A percentile compares a stretch with the other conserved stretches of the same genome.
phyloP scores from a whole-genome alignment of 2,797 vertebrate genomes.

The Poeciliopsis infans region DNA sequence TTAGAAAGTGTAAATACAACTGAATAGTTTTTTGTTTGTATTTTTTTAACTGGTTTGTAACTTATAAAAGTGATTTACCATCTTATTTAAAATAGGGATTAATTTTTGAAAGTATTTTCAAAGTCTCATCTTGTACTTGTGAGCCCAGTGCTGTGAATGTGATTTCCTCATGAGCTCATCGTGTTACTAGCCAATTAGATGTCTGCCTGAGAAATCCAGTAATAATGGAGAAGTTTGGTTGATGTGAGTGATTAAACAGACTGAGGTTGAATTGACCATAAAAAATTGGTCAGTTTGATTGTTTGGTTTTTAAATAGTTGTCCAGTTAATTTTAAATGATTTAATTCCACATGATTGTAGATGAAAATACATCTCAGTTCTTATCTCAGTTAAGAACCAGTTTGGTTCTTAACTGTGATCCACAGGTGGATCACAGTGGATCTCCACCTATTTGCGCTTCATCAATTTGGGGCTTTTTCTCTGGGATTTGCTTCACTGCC shows the following conservation, averaged over 20 bases:
- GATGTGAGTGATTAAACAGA: neutral
- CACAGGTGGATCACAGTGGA: neutral
- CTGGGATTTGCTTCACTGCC: constrained; percentile 24
- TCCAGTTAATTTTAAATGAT: neutral
- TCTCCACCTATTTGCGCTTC: neutral
- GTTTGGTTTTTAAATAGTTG: neutral
- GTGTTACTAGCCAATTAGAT: neutral
- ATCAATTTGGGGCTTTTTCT: neutral
- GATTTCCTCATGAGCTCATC: neutral
- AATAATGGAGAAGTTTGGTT: neutral
- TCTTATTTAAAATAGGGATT: neutral
- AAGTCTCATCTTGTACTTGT: neutral
- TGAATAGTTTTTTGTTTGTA: neutral
- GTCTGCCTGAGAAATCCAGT: neutral
- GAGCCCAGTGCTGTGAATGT: neutral
- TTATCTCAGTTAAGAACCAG: neutral
- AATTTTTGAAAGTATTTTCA: neutral
- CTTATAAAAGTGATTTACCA: neutral
- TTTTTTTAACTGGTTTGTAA: neutral
- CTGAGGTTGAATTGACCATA: no score
- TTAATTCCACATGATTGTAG: neutral
- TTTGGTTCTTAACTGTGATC: neutral
- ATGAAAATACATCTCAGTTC: neutral
- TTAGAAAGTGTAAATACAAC: neutral
- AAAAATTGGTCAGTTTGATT: neutral